These are phyloP conservation scores for Takifugu rubripes DNA, from an alignment of 2,797 vertebrate genomes.

Conservation along the genomic window DNA sequence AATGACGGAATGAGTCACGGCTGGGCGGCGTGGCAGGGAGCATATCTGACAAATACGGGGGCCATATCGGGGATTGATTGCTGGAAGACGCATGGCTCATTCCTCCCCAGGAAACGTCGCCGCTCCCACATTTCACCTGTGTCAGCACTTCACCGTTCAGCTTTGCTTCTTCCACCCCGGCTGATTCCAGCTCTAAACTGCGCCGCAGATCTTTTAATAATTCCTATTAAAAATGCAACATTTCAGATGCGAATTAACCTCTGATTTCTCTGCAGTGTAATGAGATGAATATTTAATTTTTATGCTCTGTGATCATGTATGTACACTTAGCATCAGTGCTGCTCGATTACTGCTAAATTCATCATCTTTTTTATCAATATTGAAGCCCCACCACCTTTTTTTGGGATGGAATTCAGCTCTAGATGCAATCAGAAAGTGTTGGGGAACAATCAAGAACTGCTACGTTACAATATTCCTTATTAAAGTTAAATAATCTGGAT, in stretches of 20 bases:
- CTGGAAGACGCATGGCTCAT: conserved; percentile 31
- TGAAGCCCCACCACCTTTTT: too few species aligned
- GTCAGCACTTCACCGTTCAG: neutral
- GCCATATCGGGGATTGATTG: conserved; percentile 68
- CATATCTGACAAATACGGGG: conserved; percentile 54
- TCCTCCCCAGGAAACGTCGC: conserved; percentile 23
- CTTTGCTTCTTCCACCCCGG: neutral
- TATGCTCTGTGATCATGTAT: neutral
- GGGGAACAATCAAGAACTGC: too few species aligned
- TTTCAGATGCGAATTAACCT: neutral
- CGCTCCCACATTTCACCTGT: conserved; percentile 1
- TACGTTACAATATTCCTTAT: too few species aligned
- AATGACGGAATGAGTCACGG: conserved; percentile 58
- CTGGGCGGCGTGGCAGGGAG: conserved; percentile 44
- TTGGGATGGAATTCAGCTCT: too few species aligned
- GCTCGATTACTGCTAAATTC: too few species aligned
- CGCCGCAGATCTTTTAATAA: too few species aligned
- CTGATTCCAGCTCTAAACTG: neutral
- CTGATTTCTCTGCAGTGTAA: neutral
- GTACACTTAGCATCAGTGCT: neutral
- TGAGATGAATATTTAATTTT: neutral
- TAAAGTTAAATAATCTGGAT: too few species aligned
- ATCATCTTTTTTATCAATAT: too few species aligned
- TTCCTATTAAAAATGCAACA: too few species aligned
- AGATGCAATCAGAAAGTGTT: too few species aligned